Conservation (phyloP, 2,888 invertebrate species). For the Catocala fraxini region DNA sequence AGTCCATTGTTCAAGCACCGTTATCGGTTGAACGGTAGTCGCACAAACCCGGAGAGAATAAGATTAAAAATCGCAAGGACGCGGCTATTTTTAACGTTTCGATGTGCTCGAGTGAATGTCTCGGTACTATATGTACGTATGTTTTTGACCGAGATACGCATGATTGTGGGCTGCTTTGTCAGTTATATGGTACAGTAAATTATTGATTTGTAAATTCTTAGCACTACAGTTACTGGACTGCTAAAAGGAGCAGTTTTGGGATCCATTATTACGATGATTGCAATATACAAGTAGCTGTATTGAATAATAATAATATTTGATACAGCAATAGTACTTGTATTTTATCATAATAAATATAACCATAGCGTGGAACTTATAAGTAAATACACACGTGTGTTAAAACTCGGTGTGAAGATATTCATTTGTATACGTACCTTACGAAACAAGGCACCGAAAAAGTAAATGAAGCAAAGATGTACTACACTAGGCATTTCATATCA, state of each 20-base stretch:
- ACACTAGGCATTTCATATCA: neutral
- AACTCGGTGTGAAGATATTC: neutral
- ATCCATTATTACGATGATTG: too few relatives aligned
- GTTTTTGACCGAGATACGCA: constrained; percentile 17
- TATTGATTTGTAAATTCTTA: neutral
- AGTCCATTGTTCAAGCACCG: constrained; percentile 35
- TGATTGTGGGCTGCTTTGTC: constrained; percentile 5
- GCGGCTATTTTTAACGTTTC: constrained; percentile 48
- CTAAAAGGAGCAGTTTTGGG: too few relatives aligned
- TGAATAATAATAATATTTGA: neutral
- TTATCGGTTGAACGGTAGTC: constrained; percentile 34
- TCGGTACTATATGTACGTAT: constrained; percentile 19
- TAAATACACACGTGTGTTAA: neutral
- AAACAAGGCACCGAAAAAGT: neutral
- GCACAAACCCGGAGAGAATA: constrained; percentile 38
- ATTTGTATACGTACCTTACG: neutral
- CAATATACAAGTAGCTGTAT: too few relatives aligned
- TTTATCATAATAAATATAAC: neutral
- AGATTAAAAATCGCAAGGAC: constrained; percentile 52
- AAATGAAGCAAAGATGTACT: neutral
- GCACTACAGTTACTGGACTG: too few relatives aligned
- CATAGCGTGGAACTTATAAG: neutral
- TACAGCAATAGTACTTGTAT: neutral
- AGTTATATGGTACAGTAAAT: neutral
- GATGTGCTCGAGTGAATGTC: constrained; percentile 47